Conservation (phyloP, 2,797 vertebrate species). For the Anas acuta region DNA sequence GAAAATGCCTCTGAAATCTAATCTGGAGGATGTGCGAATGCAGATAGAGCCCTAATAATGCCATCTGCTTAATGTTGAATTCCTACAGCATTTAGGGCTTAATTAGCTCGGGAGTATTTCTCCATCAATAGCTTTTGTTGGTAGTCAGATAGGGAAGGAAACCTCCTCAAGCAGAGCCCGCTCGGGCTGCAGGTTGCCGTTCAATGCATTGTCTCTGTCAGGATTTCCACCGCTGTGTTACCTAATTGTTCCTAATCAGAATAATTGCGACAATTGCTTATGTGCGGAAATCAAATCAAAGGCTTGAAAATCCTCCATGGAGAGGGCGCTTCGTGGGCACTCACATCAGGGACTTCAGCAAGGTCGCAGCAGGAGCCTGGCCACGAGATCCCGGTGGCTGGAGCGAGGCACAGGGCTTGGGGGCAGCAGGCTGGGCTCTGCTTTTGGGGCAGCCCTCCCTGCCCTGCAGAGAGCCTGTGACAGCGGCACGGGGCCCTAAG, state of each 20-base stretch:
- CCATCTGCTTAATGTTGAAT: conserved; percentile 71
- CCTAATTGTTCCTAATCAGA: conserved; percentile 82
- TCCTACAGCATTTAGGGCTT: conserved; percentile 78
- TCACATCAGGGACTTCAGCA: conserved; percentile 52
- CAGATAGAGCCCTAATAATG: conserved; percentile 55
- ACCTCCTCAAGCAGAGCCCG: conserved; percentile 67
- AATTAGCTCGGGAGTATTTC: conserved; percentile 79
- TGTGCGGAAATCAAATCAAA: conserved; percentile 80
- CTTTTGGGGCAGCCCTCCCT: neutral
- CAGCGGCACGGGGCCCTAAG: fast-evolving
- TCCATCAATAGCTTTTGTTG: conserved; percentile 77
- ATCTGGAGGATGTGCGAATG: conserved; percentile 33
- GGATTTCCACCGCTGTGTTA: conserved; percentile 65
- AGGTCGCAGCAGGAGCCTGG: conserved; percentile 8
- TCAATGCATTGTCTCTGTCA: conserved; percentile 64
- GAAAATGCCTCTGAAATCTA: conserved; percentile 56
- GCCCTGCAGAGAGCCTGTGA: neutral
- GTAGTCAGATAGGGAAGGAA: conserved; percentile 63
- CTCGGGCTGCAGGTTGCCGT: conserved; percentile 53
- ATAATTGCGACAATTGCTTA: conserved; percentile 78
- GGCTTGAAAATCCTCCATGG: conserved; percentile 68
- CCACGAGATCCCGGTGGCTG: neutral
- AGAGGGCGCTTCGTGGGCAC: conserved; percentile 53
- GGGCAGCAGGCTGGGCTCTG: neutral
- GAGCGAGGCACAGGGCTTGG: neutral